Percentiles rank a stretch among this genome's conserved stretches.
phyloP scores from a whole-genome alignment of 2,888 invertebrate genomes.

The Pristionchus exspectatus region DNA sequence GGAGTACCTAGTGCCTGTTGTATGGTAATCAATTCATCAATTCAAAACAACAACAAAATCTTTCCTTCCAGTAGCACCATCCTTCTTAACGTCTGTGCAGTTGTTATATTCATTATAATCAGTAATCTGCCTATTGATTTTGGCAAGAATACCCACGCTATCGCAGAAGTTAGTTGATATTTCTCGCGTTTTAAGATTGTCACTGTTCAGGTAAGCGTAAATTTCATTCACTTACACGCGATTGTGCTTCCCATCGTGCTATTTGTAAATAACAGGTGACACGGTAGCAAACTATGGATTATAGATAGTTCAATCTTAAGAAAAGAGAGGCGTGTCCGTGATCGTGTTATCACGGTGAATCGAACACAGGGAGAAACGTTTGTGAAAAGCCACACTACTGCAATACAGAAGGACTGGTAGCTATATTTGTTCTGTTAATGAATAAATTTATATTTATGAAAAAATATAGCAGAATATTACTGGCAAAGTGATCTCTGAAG shows the following conservation, averaged over 20 bases:
- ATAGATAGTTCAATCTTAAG: neutral
- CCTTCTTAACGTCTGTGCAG: neutral
- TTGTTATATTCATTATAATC: neutral
- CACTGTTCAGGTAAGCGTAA: neutral
- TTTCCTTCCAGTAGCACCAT: neutral
- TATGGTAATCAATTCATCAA: neutral
- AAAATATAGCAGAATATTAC: no score
- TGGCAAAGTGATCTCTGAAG: no score
- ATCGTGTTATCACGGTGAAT: neutral
- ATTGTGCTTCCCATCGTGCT: neutral
- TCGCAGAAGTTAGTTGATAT: neutral
- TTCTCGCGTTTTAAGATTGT: neutral
- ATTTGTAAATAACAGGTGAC: no score
- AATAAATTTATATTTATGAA: no score
- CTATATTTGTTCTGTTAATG: no score
- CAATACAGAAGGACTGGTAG: neutral
- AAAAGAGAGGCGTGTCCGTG: neutral
- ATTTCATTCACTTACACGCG: neutral
- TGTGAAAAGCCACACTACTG: neutral
- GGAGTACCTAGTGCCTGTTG: neutral
- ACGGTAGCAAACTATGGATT: no score
- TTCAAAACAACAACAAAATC: no score
- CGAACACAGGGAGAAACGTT: neutral
- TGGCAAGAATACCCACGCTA: neutral
- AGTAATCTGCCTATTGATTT: neutral